Evolutionary conservation across 2,113 vertebrate genomes (phyloP), one percentile per base, ranked within the genome.

Genomic region (Lepidothrix coronata): DNA sequence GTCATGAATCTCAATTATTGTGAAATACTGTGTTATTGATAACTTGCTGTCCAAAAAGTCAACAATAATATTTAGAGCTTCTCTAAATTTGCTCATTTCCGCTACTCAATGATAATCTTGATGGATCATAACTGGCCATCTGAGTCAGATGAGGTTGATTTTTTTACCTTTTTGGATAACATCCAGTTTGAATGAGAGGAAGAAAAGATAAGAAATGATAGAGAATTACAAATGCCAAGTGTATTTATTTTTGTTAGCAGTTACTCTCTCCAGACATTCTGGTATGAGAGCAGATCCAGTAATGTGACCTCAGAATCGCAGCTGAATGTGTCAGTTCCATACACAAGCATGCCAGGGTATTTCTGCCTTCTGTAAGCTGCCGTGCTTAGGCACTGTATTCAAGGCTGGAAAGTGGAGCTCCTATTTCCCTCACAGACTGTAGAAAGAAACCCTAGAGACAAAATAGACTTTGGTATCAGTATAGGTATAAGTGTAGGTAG

Each of bases 41-140:
- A 86, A 71, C 52, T 77, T 72, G n/a, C 43, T 88, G 88, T 86
- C 63, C 25, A 51, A 93, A 94, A 88, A 88, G 59, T 88, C 85
- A 87, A 72, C 79, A 86, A 62, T 46, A 77, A 83, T 86, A 71
- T 48, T 83, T 63, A 46, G 30, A 52, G 9, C 44, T 70, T 88
- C 57, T 93, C 61, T 83, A 74, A 66, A 85, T 88, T 70, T 93
- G 23, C 52, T 91, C 31, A 25, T 91, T 88, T 93, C 27, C 37
- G 4, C 15, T 51, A 33, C 17, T 70, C 85, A 68, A 43, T 96
- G 46, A 41, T 83, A 85, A 67, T 31, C 16, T n/a, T 67, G 39
- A n/a, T 59, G 51, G 55, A 41, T 79, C 8, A 0, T 63, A 80
- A 79, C 43, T 61, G 88, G 55, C 59, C 68, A 57, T 37, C 79